A percentile compares a stretch with the other conserved stretches of the same genome.
Conservation (phyloP, 2,797 vertebrate genomes). For the Brotogeris chrysoptera region DNA sequence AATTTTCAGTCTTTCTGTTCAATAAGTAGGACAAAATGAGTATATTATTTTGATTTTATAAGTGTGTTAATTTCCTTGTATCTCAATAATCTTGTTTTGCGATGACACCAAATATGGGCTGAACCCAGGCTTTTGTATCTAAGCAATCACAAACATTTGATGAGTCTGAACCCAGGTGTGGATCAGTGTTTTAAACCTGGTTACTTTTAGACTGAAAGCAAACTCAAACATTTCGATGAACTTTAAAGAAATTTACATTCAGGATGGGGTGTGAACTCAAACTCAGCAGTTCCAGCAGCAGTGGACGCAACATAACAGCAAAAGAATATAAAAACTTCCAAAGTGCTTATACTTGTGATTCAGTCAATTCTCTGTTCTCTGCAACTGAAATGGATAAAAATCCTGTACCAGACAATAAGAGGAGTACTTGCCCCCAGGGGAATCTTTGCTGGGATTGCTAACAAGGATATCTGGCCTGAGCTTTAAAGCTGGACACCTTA, state of each 20-base stretch:
- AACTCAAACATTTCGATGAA: background rate
- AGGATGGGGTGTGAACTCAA: background rate
- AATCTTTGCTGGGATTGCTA: background rate
- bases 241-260: background rate
- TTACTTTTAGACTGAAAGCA: background rate
- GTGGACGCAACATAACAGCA: background rate
- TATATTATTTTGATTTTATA: background rate
- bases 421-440: background rate
- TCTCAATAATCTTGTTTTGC: background rate
- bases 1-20: background rate
- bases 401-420: background rate
- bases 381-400: background rate
- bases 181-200: background rate
- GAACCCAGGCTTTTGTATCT: background rate
- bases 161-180: background rate
- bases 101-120: background rate
- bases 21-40: background rate
- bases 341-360: background rate
- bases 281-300: background rate
- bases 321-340: background rate
- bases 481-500: rapidly evolving
- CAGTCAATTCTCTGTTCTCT: background rate
- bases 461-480: background rate
- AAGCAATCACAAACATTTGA: background rate
- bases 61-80: background rate